A percentile compares a stretch with the other conserved stretches of the same genome.
phyloP scores from a whole-genome alignment of 64 coral and sea anemone species.

The Exaiptasia diaphana region DNA sequence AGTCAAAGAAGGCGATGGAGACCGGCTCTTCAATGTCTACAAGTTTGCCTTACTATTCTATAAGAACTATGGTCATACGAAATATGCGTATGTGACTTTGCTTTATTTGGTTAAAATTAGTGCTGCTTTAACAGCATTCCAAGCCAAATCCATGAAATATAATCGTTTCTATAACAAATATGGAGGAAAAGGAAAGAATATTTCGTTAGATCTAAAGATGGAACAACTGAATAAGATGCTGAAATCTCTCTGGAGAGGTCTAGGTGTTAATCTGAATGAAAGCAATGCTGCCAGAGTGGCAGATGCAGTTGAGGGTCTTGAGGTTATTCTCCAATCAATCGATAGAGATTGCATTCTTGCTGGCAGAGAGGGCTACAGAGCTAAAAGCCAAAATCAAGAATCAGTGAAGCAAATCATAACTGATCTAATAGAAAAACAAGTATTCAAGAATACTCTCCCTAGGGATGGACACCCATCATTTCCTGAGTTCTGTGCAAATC shows the following conservation, averaged over 20 bases:
- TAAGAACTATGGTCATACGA: constrained; percentile 28
- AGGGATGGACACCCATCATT: constrained; percentile 46
- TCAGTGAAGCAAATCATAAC: constrained; percentile 8
- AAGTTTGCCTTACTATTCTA: constrained; percentile 32
- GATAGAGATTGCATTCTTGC: constrained; percentile 31
- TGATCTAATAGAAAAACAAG: neutral
- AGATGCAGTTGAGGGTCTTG: neutral
- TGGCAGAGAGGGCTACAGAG: neutral
- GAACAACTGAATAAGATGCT: constrained; percentile 32
- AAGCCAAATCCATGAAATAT: constrained; percentile 13
- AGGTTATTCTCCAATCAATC: neutral
- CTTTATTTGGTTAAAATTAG: constrained; percentile 13
- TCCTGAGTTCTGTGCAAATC: neutral
- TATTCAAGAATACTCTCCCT: neutral
- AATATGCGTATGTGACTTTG: constrained; percentile 43
- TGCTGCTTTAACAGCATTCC: neutral
- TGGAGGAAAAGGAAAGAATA: constrained; percentile 9
- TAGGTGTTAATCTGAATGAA: constrained; percentile 38
- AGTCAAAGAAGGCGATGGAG: constrained; percentile 35
- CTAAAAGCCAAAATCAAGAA: neutral
- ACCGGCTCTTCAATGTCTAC: constrained; percentile 14
- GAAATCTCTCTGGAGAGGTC: constrained; percentile 38
- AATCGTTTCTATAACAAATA: constrained; percentile 28
- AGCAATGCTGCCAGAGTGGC: constrained; percentile 7
- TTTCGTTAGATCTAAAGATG: constrained; percentile 40